Evolutionary conservation across 2,113 vertebrate species (phyloP), one percentile per base, ranked within the genome.

Genomic region (Piaya cayana): DNA sequence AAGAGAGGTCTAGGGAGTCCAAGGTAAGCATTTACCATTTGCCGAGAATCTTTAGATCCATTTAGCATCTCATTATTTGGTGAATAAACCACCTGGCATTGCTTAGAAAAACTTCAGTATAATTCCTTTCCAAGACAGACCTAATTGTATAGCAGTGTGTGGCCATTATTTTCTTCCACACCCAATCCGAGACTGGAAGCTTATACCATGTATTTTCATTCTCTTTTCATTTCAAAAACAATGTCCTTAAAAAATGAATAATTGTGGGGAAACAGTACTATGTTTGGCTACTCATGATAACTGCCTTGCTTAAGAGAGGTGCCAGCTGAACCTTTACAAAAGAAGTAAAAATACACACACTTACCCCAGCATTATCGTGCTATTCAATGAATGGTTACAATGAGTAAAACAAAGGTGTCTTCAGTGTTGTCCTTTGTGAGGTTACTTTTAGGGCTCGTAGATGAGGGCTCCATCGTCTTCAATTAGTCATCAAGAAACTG

Each of bases 11-110:
- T 32, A 53, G 29, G n/a, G 26, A 36, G 42, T 95, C 91, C 71
- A 93, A 96, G 93, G 93, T 83, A 68, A 86, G 94, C 50, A 59
- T 88, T 93, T 71, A 80, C 67, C 59, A 53, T 30, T 76, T 75
- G 26, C 75, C 53, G 68, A 59, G 89, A 78, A 77, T 75, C 79
- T 95, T 95, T 86, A 94, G 90, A 92, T 90, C 68, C 68, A 88
- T 92, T 96, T 94, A 95, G 59, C 78, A 64, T 95, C 88, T 96
- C 76, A 71, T 94, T 95, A 97, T 96, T 92, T 89, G 91, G 84
- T 65, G 90, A 83, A 84, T 70, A 90, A 84, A 67, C 39, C 75
- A 86, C 60, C 91, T 81, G 86, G 86, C 80, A 74, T 83, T 92
- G 27, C 77, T 67, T 85, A 92, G 86, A 84, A 86, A 89, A 76